These are phyloP conservation scores for Eulemur coronatus DNA, from an alignment of 2,797 vertebrate genomes.

Conservation along the genomic window DNA sequence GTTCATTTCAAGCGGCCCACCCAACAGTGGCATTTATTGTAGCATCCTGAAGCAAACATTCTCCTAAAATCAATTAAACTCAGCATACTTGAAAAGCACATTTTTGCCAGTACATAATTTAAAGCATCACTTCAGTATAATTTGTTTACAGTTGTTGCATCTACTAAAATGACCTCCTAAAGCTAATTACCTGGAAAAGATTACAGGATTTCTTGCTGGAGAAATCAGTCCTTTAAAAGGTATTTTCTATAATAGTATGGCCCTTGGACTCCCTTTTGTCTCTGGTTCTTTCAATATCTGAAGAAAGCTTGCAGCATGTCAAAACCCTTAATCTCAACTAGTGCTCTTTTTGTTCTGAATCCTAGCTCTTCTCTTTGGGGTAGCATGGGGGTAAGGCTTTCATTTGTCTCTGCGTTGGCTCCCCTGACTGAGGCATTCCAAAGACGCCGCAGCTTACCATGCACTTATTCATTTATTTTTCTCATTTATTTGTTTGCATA, in stretches of 20 bases:
- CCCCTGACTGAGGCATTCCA: background rate
- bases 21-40: background rate
- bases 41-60: background rate
- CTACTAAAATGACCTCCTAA: slow-evolving; percentile 23
- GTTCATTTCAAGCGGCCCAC: background rate
- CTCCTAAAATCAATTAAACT: slow-evolving; percentile 6
- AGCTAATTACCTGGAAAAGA: slow-evolving; percentile 31
- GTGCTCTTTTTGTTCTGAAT: slow-evolving; percentile 21
- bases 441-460: background rate
- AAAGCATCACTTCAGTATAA: slow-evolving; percentile 49
- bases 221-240: slow-evolving; percentile 4
- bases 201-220: slow-evolving; percentile 22
- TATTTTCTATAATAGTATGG: background rate
- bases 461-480: background rate
- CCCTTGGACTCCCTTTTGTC: background rate
- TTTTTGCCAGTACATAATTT: slow-evolving; percentile 3
- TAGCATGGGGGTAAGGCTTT: background rate
- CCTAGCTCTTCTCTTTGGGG: background rate
- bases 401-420: background rate
- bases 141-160: slow-evolving; percentile 5
- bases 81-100: background rate
- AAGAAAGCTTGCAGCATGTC: slow-evolving; percentile 41
- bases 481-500: background rate
- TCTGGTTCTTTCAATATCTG: background rate
- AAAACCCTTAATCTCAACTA: slow-evolving; percentile 38